Base-by-base conservation (phyloP, 2,888 invertebrate genomes). In the Zelleria hepariella region DNA sequence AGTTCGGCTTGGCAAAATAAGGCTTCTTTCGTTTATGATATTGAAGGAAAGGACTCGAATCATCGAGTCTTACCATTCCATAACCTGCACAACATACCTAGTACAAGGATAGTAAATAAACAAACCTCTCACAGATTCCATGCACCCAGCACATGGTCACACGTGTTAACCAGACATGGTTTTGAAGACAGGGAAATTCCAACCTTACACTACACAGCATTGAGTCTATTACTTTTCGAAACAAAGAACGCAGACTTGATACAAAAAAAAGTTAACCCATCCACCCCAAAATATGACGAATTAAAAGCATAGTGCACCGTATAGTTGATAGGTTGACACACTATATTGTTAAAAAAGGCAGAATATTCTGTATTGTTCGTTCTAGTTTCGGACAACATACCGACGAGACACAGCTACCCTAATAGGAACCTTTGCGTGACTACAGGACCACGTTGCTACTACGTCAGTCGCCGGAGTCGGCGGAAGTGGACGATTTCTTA, bases 401-500 rank as follows among this genome's bases (percentile, higher is more conserved):
- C 5, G 32, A 32, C 32, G 32, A 32, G 6, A 32, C 32, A 10
- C 5, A 32, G 32, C 32, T 32, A 18, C 2, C 20, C 15, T 23
- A 58, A 18, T 58, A 23, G 56, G 55, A 58, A 55, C 62, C 65
- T 58, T 80, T 72, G 80, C 80, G 78, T 81, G 79, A 78, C 75
- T 69, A 70, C 72, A 32, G 26, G 27, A 21, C 10, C 51, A 10
- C 8, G 51, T 23, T 10, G 51, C 51, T 3, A 23, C 8, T 23
- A 51, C 20, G 21, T 71, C 68, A 70, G 66, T 68, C 70, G 71
- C 62, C 71, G 73, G 80, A 77, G 79, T 75, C 79, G 72, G 72
- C 80, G 85, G 85, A 85, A 82, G 80, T 78, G 68, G 72, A 78
- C 78, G 74, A 83, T 84, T 83, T 80, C 79, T 79, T 78, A 76